Percentiles rank a stretch among this genome's conserved stretches.
Evolutionary conservation across 1,140 invertebrate species (phyloP).

Genomic region (Solenopsis fugax): DNA sequence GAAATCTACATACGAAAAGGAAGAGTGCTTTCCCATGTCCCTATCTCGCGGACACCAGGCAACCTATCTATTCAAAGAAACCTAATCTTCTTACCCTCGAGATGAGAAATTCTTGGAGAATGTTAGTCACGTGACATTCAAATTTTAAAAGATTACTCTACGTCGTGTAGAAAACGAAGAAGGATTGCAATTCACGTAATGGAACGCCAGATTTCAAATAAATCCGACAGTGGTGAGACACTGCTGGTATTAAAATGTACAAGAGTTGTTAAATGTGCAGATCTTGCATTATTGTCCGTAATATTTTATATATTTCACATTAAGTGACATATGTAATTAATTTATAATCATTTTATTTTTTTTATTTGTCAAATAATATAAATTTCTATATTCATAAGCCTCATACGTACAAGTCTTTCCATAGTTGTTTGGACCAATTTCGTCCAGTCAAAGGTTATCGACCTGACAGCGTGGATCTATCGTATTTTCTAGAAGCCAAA

Average conservation of each 20-base stretch:
- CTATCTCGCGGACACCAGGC: slow-evolving; percentile 75
- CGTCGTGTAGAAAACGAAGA: slow-evolving; percentile 4
- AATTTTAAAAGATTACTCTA: slow-evolving; percentile 62
- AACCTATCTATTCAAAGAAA: slow-evolving; percentile 75
- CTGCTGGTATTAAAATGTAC: not conserved
- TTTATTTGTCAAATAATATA: slow-evolving; percentile 10
- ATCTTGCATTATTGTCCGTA: not conserved
- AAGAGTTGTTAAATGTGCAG: not conserved
- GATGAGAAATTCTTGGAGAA: slow-evolving; percentile 68
- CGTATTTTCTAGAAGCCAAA: slow-evolving; percentile 14
- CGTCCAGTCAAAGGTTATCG: not conserved
- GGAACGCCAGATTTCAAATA: slow-evolving; percentile 47
- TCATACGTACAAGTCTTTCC: not conserved
- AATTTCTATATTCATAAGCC: not conserved
- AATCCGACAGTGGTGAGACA: not conserved
- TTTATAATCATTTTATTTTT: not conserved
- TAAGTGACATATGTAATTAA: not conserved
- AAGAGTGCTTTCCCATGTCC: slow-evolving; percentile 79
- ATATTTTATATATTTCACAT: not conserved
- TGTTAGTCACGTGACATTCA: slow-evolving; percentile 73
- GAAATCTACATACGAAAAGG: slow-evolving; percentile 80
- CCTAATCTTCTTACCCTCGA: slow-evolving; percentile 72
- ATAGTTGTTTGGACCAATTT: not conserved
- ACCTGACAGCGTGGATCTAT: not conserved
- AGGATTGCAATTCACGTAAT: slow-evolving; percentile 49